phyloP scores from a whole-genome alignment of 2,888 invertebrate species.

The Torymus texanus region DNA sequence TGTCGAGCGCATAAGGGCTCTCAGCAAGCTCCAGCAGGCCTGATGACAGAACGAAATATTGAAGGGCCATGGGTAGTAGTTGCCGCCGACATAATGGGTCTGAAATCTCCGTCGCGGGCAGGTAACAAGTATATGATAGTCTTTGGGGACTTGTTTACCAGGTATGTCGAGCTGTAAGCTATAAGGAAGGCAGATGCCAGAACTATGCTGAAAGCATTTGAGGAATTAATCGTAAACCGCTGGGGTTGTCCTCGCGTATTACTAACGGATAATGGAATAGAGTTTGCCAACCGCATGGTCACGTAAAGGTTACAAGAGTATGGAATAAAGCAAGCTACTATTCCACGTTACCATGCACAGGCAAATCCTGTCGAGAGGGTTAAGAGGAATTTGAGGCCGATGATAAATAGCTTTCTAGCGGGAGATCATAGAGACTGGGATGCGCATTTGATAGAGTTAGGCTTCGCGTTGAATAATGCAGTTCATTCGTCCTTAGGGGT shows the following conservation, averaged over 20 bases:
- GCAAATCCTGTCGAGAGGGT: not conserved
- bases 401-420: conserved; percentile 4
- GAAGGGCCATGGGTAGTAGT: not conserved
- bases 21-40: not conserved
- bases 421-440: not conserved
- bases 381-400: not conserved
- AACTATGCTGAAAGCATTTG: not conserved
- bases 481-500: too few relatives aligned
- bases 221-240: not conserved
- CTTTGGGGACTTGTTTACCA: too few relatives aligned
- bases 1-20: not conserved
- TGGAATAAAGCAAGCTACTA: not conserved
- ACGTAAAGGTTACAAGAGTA: not conserved
- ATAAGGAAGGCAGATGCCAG: not conserved
- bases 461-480: too few relatives aligned
- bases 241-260: not conserved
- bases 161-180: too few relatives aligned
- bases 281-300: not conserved
- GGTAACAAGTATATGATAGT: too few relatives aligned
- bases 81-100: too few relatives aligned
- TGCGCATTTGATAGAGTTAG: too few relatives aligned
- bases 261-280: not conserved
- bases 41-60: not conserved
- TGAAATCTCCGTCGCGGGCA: too few relatives aligned
- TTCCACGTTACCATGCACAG: not conserved